Evolutionary conservation across 2,113 vertebrate genomes (phyloP).

Genomic region (Vidua macroura): DNA sequence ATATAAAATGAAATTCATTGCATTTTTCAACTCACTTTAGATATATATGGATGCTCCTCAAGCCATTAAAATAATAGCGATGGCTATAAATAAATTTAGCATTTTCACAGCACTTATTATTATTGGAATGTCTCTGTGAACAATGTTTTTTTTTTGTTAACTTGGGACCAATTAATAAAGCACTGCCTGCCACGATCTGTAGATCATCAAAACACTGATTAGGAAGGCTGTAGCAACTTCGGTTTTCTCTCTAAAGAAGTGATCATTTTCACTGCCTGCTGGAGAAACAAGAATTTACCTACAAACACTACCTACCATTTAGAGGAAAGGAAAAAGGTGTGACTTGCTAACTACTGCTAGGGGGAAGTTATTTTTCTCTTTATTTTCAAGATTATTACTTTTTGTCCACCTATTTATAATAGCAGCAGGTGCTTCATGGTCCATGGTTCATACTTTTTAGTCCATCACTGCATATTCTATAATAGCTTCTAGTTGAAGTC

Average conservation of each 20-base stretch:
- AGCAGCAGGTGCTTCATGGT: neutral
- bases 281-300: neutral
- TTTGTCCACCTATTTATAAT: neutral
- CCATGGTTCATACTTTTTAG: neutral
- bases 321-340: neutral
- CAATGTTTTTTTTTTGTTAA: neutral
- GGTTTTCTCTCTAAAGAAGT: neutral
- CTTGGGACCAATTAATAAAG: neutral
- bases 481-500: neutral
- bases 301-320: neutral
- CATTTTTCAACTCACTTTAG: neutral
- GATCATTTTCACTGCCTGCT: neutral
- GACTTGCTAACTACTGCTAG: neutral
- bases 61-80: neutral
- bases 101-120: neutral
- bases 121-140: neutral
- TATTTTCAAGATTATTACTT: neutral
- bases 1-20: neutral
- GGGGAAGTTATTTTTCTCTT: rapidly evolving
- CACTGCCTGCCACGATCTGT: neutral
- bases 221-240: neutral
- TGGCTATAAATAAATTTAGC: neutral
- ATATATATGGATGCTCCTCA: neutral
- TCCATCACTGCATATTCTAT: neutral
- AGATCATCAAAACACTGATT: neutral